Conservation (phyloP, 2,113 vertebrate genomes). For the Nibea albiflora region DNA sequence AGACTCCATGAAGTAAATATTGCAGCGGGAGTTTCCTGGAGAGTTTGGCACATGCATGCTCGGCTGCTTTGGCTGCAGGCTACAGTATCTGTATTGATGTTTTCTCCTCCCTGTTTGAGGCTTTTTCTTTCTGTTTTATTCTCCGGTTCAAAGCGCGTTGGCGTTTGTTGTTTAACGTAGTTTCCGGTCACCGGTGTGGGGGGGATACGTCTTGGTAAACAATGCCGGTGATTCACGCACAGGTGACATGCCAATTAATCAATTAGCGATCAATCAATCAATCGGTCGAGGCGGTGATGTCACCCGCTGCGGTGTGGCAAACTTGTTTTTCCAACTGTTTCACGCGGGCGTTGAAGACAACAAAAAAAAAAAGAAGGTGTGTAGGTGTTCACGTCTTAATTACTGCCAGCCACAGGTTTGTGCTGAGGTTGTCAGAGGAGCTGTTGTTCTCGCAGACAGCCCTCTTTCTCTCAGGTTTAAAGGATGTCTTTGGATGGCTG, state of each 20-base stretch:
- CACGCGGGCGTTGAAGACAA: neutral
- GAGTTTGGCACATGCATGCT: slow-evolving; percentile 53
- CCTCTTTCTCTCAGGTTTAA: neutral
- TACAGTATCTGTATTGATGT: slow-evolving; percentile 12
- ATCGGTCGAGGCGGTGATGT: neutral
- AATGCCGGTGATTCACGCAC: slow-evolving; percentile 52
- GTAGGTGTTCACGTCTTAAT: slow-evolving; percentile 8
- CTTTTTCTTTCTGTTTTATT: slow-evolving; percentile 32
- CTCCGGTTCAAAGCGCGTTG: slow-evolving; percentile 73
- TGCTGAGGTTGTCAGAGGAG: slow-evolving; percentile 10
- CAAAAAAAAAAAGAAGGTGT: neutral
- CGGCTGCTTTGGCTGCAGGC: slow-evolving; percentile 23
- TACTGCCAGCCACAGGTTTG: slow-evolving; percentile 16
- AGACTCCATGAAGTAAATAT: slow-evolving; percentile 16
- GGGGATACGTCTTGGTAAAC: slow-evolving; percentile 61
- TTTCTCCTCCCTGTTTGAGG: slow-evolving; percentile 45
- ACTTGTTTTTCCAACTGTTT: neutral
- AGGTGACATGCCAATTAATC: slow-evolving; percentile 52
- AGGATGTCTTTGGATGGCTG: neutral
- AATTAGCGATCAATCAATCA: slow-evolving; percentile 10
- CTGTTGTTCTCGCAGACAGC: slow-evolving; percentile 8
- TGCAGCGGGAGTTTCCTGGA: slow-evolving; percentile 47
- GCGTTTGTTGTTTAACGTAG: slow-evolving; percentile 75
- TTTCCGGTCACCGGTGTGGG: slow-evolving; percentile 66
- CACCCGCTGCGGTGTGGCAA: neutral